These are phyloP conservation scores for Stenodema calcarata DNA, from an alignment of 2,888 invertebrate genomes.

Conservation along the genomic window DNA sequence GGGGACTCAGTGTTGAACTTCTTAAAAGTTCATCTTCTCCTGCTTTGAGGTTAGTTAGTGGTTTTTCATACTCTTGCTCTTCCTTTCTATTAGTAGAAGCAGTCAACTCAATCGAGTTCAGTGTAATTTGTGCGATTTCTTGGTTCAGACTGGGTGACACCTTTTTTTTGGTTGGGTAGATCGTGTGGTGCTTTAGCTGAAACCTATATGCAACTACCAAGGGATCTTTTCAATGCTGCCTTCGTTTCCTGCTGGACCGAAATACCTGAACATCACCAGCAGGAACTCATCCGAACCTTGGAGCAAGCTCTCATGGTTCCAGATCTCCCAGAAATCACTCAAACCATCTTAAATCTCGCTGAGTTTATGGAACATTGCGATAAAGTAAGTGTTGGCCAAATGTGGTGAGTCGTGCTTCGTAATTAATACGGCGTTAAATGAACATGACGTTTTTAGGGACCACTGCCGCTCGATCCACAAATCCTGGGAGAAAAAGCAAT, in stretches of 20 bases:
- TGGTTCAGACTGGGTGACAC: too few species aligned
- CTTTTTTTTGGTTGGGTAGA: conserved; percentile 62
- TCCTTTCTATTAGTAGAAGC: too few species aligned
- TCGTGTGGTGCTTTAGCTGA: conserved; percentile 93
- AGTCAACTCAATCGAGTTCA: too few species aligned
- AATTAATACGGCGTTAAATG: not conserved
- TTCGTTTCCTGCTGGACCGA: conserved; percentile 99
- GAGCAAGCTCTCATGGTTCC: conserved; percentile 90
- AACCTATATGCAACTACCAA: conserved; percentile 91
- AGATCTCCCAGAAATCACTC: conserved; percentile 94
- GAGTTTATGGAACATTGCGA: conserved; percentile 99
- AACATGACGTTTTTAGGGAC: conserved; percentile 67
- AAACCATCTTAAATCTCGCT: conserved; percentile 93
- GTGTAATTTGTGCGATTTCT: too few species aligned
- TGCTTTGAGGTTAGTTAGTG: conserved; percentile 71
- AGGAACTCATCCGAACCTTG: conserved; percentile 83
- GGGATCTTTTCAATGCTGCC: conserved; percentile 97
- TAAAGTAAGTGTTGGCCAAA: conserved; percentile 61
- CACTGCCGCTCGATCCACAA: conserved; percentile 86
- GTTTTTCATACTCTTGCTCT: not conserved
- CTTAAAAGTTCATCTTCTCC: conserved; percentile 95
- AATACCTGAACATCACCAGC: conserved; percentile 78
- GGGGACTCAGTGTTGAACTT: conserved; percentile 88
- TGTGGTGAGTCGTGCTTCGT: too few species aligned
- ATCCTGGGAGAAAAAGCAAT: conserved; percentile 92